A percentile compares a stretch with the other conserved stretches of the same genome.
Evolutionary conservation across 1,140 invertebrate species (phyloP).

Genomic region (Zaprionus africanus): DNA sequence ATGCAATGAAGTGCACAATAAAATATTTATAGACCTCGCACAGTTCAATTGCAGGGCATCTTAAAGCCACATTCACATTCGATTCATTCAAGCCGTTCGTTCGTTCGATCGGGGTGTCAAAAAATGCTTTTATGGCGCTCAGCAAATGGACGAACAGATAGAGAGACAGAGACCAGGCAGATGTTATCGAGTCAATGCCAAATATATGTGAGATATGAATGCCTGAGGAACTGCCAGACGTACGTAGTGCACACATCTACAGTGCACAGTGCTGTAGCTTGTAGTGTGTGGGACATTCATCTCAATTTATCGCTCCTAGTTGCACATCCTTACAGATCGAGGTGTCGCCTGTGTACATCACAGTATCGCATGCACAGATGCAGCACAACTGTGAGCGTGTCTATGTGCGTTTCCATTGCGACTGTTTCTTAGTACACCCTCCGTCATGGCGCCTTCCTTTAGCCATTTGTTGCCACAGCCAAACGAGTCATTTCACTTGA

Average conservation of each 20-base stretch:
- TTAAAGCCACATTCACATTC: slow-evolving; percentile 28
- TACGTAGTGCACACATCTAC: not conserved
- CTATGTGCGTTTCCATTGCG: slow-evolving; percentile 19
- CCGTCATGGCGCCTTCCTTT: slow-evolving; percentile 13
- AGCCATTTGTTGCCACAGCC: slow-evolving; percentile 41
- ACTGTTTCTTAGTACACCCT: slow-evolving; percentile 39
- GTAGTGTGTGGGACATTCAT: slow-evolving; percentile 62
- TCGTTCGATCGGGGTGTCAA: slow-evolving; percentile 32
- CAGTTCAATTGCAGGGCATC: slow-evolving; percentile 32
- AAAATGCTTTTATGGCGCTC: slow-evolving; percentile 38
- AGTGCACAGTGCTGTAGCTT: slow-evolving; percentile 5
- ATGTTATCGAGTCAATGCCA: slow-evolving; percentile 49
- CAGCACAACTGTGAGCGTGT: slow-evolving; percentile 12
- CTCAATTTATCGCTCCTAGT: slow-evolving; percentile 78
- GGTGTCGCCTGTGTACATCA: slow-evolving; percentile 71
- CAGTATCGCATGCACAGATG: slow-evolving; percentile 32
- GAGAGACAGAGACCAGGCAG: slow-evolving; percentile 69
- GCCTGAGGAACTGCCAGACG: not conserved
- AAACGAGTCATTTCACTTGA: slow-evolving; percentile 81
- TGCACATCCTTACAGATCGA: slow-evolving; percentile 67
- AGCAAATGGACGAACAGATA: slow-evolving; percentile 10
- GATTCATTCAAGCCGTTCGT: slow-evolving; percentile 9
- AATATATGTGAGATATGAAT: slow-evolving; percentile 36
- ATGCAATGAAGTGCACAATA: slow-evolving; percentile 67
- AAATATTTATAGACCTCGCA: slow-evolving; percentile 64